Evolutionary conservation across 2,888 invertebrate species (phyloP).

Genomic region (Drosophila nr. medialis): DNA sequence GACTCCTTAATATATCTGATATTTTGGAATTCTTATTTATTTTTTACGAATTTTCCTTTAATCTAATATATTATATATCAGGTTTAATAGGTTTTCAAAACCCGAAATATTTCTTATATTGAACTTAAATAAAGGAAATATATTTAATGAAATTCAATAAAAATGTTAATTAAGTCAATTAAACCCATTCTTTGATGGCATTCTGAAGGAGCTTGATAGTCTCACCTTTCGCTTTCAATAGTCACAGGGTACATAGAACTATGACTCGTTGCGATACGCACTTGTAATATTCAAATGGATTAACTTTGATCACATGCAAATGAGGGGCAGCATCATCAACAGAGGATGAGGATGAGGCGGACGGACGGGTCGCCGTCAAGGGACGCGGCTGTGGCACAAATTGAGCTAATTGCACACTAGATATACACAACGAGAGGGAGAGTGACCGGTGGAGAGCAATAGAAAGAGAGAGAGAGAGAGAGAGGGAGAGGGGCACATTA

Average conservation of each 20-base stretch:
- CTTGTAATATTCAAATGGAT: constrained; percentile 70
- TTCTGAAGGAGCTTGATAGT: background rate
- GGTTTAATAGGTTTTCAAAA: no score
- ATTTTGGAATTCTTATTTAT: background rate
- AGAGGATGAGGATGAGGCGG: background rate
- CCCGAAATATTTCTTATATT: no score
- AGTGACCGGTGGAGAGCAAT: background rate
- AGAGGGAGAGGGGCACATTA: constrained; percentile 45
- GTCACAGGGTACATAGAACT: constrained; percentile 24
- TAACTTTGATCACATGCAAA: constrained; percentile 74
- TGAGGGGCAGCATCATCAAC: constrained; percentile 29
- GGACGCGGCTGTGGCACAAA: constrained; percentile 62
- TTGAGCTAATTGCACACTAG: constrained; percentile 79
- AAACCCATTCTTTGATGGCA: background rate
- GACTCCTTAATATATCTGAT: rapidly evolving
- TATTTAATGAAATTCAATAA: no score
- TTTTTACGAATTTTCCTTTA: no score
- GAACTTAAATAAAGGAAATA: no score
- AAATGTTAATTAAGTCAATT: no score
- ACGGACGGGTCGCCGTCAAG: constrained; percentile 18
- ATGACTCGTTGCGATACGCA: constrained; percentile 25
- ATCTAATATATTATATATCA: no score
- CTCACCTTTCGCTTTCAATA: no score
- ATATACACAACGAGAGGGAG: constrained; percentile 42
- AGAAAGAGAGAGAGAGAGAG: background rate